These are phyloP conservation scores for Octodon degus DNA, from an alignment of 2,113 vertebrate genomes.

Conservation along the genomic window DNA sequence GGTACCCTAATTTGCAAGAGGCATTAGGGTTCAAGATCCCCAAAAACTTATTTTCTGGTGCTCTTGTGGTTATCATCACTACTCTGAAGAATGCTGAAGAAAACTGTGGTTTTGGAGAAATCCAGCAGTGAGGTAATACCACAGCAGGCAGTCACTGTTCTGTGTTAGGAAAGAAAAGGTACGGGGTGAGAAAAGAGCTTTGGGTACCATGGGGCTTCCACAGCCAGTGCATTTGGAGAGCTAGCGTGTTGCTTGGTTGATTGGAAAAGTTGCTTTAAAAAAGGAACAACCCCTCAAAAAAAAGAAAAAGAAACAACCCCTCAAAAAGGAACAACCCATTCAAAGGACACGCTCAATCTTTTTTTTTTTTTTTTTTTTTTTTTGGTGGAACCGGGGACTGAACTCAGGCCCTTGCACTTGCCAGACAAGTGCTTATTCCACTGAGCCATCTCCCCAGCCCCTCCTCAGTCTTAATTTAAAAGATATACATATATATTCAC, in stretches of 20 bases:
- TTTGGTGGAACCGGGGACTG: too few species aligned
- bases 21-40: not conserved
- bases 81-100: not conserved
- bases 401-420: too few species aligned
- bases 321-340: not conserved
- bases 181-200: not conserved
- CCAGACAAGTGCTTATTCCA: too few species aligned
- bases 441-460: too few species aligned
- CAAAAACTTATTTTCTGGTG: not conserved
- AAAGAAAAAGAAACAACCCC: too few species aligned
- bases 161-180: not conserved
- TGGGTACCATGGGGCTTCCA: not conserved
- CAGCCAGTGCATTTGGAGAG: not conserved
- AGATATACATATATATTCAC: not conserved
- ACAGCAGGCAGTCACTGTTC: not conserved
- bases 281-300: not conserved
- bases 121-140: rapidly evolving
- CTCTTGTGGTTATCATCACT: not conserved
- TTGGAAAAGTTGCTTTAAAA: slow-evolving; percentile 32
- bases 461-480: slow-evolving; percentile 42
- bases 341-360: not conserved
- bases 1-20: not conserved
- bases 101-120: not conserved
- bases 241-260: not conserved
- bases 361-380: too few species aligned